phyloP scores from a whole-genome alignment of 2,888 invertebrate genomes.

The Drosophila ezoana region DNA sequence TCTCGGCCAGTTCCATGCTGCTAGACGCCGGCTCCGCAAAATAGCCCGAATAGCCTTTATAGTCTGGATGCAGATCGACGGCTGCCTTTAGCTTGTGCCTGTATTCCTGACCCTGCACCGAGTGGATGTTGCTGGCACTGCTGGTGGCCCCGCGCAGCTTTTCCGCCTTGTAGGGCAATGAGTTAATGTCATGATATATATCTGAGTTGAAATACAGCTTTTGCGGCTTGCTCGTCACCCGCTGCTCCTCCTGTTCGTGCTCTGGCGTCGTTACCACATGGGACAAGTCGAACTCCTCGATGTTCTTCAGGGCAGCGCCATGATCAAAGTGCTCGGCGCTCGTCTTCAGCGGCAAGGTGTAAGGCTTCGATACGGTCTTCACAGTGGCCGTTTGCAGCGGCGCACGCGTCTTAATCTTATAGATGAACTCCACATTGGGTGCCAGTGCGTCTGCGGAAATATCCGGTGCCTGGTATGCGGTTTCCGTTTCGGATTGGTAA shows the following conservation, averaged over 20 bases:
- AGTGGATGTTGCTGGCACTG: conserved; percentile 19
- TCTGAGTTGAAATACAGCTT: conserved; percentile 84
- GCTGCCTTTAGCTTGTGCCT: conserved; percentile 65
- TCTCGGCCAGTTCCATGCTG: conserved; percentile 56
- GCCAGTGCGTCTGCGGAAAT: conserved; percentile 70
- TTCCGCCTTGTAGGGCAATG: conserved; percentile 82
- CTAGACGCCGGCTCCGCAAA: conserved; percentile 78
- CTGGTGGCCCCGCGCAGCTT: conserved; percentile 54
- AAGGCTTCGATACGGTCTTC: conserved; percentile 82
- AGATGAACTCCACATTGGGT: conserved; percentile 84
- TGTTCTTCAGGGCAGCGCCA: conserved; percentile 81
- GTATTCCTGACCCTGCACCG: conserved; percentile 55
- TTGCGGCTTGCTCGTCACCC: conserved; percentile 65
- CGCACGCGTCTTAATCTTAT: conserved; percentile 83
- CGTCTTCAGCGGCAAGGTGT: conserved; percentile 72
- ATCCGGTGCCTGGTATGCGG: conserved; percentile 73
- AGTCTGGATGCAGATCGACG: conserved; percentile 68
- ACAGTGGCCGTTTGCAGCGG: conserved; percentile 83
- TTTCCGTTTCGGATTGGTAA: conserved; percentile 76
- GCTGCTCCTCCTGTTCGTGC: conserved; percentile 51
- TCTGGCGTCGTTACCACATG: conserved; percentile 80
- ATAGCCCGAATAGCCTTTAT: conserved; percentile 82
- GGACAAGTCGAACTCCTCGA: conserved; percentile 83
- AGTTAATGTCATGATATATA: conserved; percentile 84
- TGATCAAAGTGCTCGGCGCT: conserved; percentile 82